phyloP scores from a whole-genome alignment of 2,113 vertebrate genomes.

The Polypterus bichir region DNA sequence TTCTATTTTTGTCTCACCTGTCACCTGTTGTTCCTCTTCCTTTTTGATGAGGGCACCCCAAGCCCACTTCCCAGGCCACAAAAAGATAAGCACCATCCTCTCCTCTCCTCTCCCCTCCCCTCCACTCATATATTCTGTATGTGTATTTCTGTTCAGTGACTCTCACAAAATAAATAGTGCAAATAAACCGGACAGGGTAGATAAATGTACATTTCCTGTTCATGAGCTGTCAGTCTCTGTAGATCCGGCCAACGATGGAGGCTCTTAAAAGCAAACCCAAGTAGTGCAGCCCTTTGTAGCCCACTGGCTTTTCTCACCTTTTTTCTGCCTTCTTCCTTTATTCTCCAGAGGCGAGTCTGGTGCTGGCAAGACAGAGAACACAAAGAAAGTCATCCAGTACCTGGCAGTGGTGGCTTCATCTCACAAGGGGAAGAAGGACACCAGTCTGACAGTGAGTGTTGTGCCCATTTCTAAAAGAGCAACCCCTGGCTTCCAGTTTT shows the following conservation, averaged over 20 bases:
- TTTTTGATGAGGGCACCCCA: too few relatives aligned
- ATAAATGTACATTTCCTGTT: too few relatives aligned
- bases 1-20: not conserved
- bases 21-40: slow-evolving; percentile 1
- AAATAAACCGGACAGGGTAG: too few relatives aligned
- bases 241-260: too few relatives aligned
- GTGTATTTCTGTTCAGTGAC: too few relatives aligned
- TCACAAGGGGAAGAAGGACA: slow-evolving; percentile 85
- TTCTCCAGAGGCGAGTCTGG: slow-evolving; percentile 82
- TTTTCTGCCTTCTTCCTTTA: slow-evolving; percentile 3
- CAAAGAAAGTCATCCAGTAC: slow-evolving; percentile 97
- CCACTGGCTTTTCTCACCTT: not conserved
- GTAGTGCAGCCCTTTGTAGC: not conserved
- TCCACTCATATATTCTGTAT: too few relatives aligned
- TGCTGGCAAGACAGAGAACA: slow-evolving; percentile 93
- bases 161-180: too few relatives aligned
- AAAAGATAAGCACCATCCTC: too few relatives aligned
- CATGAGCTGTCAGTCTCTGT: too few relatives aligned
- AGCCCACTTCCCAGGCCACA: too few relatives aligned
- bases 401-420: slow-evolving; percentile 88
- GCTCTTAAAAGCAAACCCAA: not conserved
- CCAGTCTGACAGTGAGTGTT: slow-evolving; percentile 66
- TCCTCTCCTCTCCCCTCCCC: too few relatives aligned
- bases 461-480: not conserved
- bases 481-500: not conserved